These are phyloP conservation scores for Macrobrachium nipponense DNA, from an alignment of 1,140 invertebrate species.

Conservation along the genomic window DNA sequence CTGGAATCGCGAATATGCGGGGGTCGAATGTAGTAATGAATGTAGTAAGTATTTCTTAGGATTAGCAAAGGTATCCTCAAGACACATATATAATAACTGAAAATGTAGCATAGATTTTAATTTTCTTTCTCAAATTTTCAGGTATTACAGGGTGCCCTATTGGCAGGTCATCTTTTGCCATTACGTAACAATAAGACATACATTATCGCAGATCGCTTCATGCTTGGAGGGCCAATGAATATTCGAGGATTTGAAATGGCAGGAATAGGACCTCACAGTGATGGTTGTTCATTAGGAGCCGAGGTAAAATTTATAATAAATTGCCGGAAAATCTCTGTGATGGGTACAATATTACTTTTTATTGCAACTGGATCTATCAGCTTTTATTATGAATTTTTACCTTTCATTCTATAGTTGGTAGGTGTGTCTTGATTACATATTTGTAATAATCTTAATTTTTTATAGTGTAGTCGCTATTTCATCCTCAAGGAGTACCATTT, in stretches of 20 bases:
- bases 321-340: neutral
- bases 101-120: neutral
- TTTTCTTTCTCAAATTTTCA: slow-evolving; percentile 67
- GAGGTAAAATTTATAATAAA: slow-evolving; percentile 67
- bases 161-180: slow-evolving; percentile 76
- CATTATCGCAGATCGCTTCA: slow-evolving; percentile 82
- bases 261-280: slow-evolving; percentile 83
- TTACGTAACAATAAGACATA: slow-evolving; percentile 72
- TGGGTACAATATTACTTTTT: neutral
- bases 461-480: too few relatives aligned
- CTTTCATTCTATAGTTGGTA: neutral
- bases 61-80: slow-evolving; percentile 25
- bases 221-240: slow-evolving; percentile 86
- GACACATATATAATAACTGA: neutral
- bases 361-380: neutral
- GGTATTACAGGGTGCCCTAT: slow-evolving; percentile 81
- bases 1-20: too few relatives aligned
- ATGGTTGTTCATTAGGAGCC: slow-evolving; percentile 78
- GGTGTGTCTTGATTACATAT: neutral
- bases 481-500: too few relatives aligned
- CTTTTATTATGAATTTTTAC: neutral
- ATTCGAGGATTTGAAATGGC: slow-evolving; percentile 85
- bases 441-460: too few relatives aligned
- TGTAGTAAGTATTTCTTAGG: slow-evolving; percentile 24
- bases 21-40: slow-evolving; percentile 44